phyloP scores from a whole-genome alignment of 2,113 vertebrate species.

The Saccopteryx bilineata region DNA sequence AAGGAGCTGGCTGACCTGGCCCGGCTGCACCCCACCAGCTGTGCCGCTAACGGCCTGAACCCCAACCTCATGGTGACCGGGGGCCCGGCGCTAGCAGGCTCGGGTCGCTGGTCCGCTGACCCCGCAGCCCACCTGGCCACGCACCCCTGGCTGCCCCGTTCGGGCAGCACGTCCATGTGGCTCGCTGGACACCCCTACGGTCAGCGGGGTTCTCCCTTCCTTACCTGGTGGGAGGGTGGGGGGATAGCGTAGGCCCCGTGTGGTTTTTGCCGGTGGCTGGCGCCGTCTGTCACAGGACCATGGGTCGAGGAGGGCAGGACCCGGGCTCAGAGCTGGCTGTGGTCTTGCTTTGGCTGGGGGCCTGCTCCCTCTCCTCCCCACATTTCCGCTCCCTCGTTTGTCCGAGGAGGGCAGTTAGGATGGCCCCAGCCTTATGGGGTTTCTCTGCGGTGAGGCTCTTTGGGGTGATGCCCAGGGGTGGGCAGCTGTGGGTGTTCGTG shows the following conservation, averaged over 20 bases:
- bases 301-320: not conserved
- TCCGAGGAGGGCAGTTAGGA: not conserved
- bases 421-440: fast-evolving
- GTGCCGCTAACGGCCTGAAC: constrained; percentile 92
- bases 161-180: constrained; percentile 96
- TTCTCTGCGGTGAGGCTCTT: not conserved
- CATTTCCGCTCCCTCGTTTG: fast-evolving
- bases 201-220: constrained; percentile 70
- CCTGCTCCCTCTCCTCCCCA: not conserved
- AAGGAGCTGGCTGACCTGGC: constrained; percentile 96
- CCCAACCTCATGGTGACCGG: constrained; percentile 99
- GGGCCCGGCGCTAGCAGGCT: constrained; percentile 90
- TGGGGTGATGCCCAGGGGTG: not conserved
- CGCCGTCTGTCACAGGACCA: no score
- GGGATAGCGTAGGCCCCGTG: no score
- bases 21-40: constrained; percentile 92
- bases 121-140: constrained; percentile 93
- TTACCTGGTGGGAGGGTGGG: fast-evolving
- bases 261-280: no score
- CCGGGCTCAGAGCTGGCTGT: not conserved
- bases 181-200: constrained; percentile 93
- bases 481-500: fast-evolving
- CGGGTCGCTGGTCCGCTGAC: constrained; percentile 95
- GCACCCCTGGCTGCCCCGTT: constrained; percentile 95
- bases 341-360: not conserved